Base-by-base conservation (phyloP, 2,888 invertebrate genomes). In the Drosophila austrosaltans region DNA sequence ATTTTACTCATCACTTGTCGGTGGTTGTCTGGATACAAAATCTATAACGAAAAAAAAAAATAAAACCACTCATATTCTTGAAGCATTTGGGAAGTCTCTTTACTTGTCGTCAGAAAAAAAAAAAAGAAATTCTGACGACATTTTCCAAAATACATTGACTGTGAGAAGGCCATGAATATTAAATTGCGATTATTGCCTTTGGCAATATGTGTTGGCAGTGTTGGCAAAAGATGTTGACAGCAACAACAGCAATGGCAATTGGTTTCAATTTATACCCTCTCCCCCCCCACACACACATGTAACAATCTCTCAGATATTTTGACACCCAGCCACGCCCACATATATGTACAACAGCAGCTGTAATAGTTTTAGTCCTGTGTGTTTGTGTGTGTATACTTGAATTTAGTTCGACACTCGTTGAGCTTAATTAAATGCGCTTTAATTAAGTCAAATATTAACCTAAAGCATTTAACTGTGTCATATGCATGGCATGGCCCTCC, bases 131-230 rank as follows among this genome's bases (percentile, higher is more conserved):
- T 59, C 70, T 75, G 80, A 76, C 66, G 76, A 71, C 76, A 87
- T 71, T 84, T 78, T 68, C 22, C 69, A 70, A 86, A 87, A 86
- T 81, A 87, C 86, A 88, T 86, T 78, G 87, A 79, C 84, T 88
- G 77, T 76, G 78, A 78, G 78, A 79, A 71, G 48, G 79, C 73
- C 85, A 86, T 86, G 89, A 88, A 86, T 86, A 86, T 86, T 88
- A 86, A 88, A 86, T 86, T 88, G 84, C 76, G 79, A 88, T 88
- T 88, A 85, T 85, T 85, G 85, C 85, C 85, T 65, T 77, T 78
- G 87, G 85, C 88, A 77, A 72, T 78, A 73, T 80, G 81, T 72
- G 81, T 72, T 72, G 62, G 64, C 48, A 66, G 58, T 62, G 53
- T 73, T 67, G 64, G 32, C 48, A 48, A 48, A 20, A 22, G 59